Conservation (phyloP, 2,888 invertebrate species). For the Monopis laevigella region DNA sequence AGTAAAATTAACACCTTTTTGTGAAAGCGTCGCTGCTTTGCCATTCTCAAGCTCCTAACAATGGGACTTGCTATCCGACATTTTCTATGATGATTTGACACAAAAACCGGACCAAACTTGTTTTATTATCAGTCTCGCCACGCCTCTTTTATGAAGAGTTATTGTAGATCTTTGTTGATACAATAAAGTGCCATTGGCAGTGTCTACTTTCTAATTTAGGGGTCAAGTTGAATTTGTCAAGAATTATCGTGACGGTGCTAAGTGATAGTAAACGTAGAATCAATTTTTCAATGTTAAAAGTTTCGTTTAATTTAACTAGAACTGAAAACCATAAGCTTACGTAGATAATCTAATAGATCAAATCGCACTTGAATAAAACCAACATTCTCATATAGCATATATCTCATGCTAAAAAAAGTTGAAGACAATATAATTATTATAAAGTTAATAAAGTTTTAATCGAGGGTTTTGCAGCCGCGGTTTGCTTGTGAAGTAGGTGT, state of each 20-base stretch:
- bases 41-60: background rate
- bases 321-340: background rate
- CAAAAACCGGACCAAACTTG: background rate
- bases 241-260: too few species aligned
- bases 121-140: constrained; percentile 3
- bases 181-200: constrained; percentile 3
- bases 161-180: constrained; percentile 6
- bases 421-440: too few species aligned
- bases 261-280: too few species aligned
- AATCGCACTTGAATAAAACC: background rate
- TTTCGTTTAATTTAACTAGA: background rate
- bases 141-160: constrained; percentile 1
- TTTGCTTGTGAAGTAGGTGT: too few species aligned
- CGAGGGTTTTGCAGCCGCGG: too few species aligned
- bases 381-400: too few species aligned
- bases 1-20: background rate
- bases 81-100: constrained; percentile 10
- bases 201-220: constrained; percentile 1
- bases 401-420: too few species aligned
- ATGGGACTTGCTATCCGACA: constrained; percentile 4
- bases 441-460: too few species aligned
- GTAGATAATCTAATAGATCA: background rate
- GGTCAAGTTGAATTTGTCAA: too few species aligned
- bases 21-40: constrained; percentile 1
- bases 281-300: background rate